Base-by-base conservation (phyloP, 2,113 vertebrate species). In the Eulemur macaco region DNA sequence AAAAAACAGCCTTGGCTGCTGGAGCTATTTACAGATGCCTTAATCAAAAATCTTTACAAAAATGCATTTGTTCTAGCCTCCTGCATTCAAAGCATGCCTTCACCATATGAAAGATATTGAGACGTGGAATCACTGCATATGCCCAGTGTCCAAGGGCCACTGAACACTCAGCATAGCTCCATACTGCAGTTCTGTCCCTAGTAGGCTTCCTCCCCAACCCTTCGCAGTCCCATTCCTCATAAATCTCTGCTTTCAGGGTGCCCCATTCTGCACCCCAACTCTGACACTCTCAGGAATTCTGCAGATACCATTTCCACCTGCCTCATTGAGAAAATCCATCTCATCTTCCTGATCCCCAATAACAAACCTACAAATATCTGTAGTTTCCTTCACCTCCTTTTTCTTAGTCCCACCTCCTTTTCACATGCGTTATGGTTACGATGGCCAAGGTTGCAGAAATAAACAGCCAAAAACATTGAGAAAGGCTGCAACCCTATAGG, bases 401-500 rank as follows among this genome's bases (percentile, higher is more conserved):
- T 34, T 42, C 73, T 66, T n/a, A 64, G 31, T 12, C 18, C 6
- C 2, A 18, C 3, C 13, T 20, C 2, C 4, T 50, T 58, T 60
- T 11, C 8, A 4, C 25, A 15, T 1, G 2, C 34, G 0, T 20
- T 39, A 39, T 20, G 27, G 6, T 45, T 37, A 13, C 2, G 3
- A 39, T n/a, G 23, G 15, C 20, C 60, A 39, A 39, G 3, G 17
- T 1, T 27, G 6, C 63, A 80, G 3, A 87, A 52, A 25, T 37
- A 18, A 29, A 52, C 7, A 66, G 20, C n/a, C 10, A 17, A 27
- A 45, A 78, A 39, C 8, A 13, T 8, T 1, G 54, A 29, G 39
- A n/a, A 60, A 69, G 0, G 1, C 8, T 13, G 13, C 8, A 47
- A 50, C 0, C 1, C 0, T 21, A 3, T 8, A 25, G 34, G 10